Base-by-base conservation (phyloP, 1,140 invertebrate genomes). In the Aphelinus atriplicis region DNA sequence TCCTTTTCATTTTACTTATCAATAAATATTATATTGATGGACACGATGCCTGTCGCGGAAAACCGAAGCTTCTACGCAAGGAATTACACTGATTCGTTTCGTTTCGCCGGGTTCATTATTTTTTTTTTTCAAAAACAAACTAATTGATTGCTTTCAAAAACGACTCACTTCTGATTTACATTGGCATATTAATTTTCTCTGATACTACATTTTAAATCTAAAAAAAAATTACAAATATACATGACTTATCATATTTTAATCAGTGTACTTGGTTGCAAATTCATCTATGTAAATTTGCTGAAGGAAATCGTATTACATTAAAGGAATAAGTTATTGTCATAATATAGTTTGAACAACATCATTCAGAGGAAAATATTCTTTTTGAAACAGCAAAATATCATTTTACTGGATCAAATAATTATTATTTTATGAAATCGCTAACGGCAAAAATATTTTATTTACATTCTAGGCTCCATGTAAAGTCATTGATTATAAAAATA, bases 11-110 rank as follows among this genome's bases (percentile, higher is more conserved):
- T 67, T 66, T 73, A n/a, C 53, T 64, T 64, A 4, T 42, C n/a
- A 58, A 4, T 61, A 61, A 3, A 4, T 61, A 45, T 61, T 47
- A 47, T 69, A 47, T 69, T 10, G 1, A 62, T 85, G 81, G 80
- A 87, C 85, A 86, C 86, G 86, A 88, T 88, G 85, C 86, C 86
- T 87, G 80, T 85, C 86, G 85, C 86, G 85, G 85, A 87, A 84
- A 87, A 87, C 85, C 86, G 84, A 80, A 86, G 84, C 86, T 86
- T 87, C 81, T 86, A 86, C 80, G 76, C 79, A 81, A 85, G 81
- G 82, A 87, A 87, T 83, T 87, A 85, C 83, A 84, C 55, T 82
- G 74, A 80, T 69, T 73, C 46, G 46, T 47, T 60, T 65, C 51
- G 1, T 50, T 57, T 75, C 10, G 47, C 58, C 65, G 47, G 45